A percentile compares a stretch with the other conserved stretches of the same genome.
Evolutionary conservation across 1,140 invertebrate species (phyloP).

Genomic region (Nebria ingens): DNA sequence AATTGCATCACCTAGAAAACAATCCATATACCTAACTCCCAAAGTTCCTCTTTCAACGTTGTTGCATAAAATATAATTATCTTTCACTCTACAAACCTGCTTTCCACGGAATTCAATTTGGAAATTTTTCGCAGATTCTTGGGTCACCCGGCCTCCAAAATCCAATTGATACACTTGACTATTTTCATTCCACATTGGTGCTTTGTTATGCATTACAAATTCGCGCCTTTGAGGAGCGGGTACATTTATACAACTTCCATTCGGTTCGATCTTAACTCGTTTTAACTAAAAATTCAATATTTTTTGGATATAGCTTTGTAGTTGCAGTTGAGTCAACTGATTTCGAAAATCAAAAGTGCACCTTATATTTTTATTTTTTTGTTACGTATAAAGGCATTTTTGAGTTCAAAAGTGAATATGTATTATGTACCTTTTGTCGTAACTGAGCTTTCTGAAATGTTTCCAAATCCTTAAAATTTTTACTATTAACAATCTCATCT

Average conservation of each 20-base stretch:
- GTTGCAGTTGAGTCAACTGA: not conserved
- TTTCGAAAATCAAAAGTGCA: not conserved
- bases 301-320: conserved; percentile 14
- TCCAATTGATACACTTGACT: conserved; percentile 98
- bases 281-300: too few species aligned
- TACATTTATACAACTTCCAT: conserved; percentile 39
- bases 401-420: not conserved
- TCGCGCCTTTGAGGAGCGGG: conserved; percentile 51
- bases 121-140: conserved; percentile 99
- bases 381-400: not conserved
- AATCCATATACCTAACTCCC: conserved; percentile 2
- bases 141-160: conserved; percentile 97
- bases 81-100: conserved; percentile 56
- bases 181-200: conserved; percentile 98
- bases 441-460: conserved; percentile 91
- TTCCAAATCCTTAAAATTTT: conserved; percentile 80
- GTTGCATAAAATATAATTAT: too few species aligned
- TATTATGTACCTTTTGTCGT: conserved; percentile 68
- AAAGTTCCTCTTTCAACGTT: not conserved
- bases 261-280: conserved; percentile 48
- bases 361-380: not conserved
- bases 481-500: conserved; percentile 50
- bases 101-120: conserved; percentile 96
- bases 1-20: conserved; percentile 93
- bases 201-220: conserved; percentile 97